These are phyloP conservation scores for Azemiops feae DNA, from an alignment of 2,113 vertebrate genomes.

Conservation along the genomic window DNA sequence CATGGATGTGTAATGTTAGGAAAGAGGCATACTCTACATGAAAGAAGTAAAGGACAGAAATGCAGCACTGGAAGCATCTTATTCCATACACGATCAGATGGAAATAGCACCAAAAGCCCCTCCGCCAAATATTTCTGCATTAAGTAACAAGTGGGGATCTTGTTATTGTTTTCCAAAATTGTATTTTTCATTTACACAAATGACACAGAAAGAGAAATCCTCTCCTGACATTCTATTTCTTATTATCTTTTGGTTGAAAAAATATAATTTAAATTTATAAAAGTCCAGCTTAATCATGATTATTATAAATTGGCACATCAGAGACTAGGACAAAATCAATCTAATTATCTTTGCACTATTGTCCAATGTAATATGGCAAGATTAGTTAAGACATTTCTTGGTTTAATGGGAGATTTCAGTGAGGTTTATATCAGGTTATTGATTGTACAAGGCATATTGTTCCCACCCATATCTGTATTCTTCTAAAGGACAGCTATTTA, in stretches of 20 bases:
- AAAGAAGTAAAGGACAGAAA: not conserved
- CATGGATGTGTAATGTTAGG: not conserved
- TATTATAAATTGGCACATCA: not conserved
- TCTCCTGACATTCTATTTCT: not conserved
- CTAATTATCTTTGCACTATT: not conserved
- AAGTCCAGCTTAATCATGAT: not conserved
- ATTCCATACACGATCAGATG: not conserved
- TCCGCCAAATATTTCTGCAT: not conserved
- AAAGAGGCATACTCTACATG: not conserved
- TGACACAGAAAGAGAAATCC: not conserved
- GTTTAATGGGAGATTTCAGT: not conserved
- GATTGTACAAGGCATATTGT: not conserved
- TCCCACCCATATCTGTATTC: not conserved
- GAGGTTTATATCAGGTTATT: not conserved
- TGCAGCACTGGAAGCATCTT: not conserved
- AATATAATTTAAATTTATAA: not conserved
- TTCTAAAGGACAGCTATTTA: slow-evolving; percentile 3
- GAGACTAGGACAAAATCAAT: not conserved
- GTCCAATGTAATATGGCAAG: not conserved
- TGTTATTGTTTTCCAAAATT: not conserved
- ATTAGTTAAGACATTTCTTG: slow-evolving; percentile 1
- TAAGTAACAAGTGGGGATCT: not conserved
- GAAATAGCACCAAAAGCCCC: not conserved
- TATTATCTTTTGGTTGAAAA: not conserved
- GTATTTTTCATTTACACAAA: not conserved